Percentiles rank a stretch among this genome's conserved stretches.
phyloP scores from a whole-genome alignment of 2,113 vertebrate genomes.

The Pelvicachromis taeniatus region DNA sequence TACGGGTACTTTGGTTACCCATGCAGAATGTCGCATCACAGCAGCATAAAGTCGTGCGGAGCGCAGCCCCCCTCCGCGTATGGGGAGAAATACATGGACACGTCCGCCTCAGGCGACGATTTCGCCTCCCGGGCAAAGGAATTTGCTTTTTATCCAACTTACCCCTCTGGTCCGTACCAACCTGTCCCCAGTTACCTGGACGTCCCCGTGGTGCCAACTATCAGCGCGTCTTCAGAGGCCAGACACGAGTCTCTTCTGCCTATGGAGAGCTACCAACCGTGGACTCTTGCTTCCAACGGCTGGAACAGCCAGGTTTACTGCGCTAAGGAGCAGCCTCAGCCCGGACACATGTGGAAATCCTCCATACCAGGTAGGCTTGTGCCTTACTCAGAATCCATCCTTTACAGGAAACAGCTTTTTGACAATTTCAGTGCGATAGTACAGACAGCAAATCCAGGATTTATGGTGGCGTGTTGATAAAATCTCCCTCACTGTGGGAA shows the following conservation, averaged over 20 bases:
- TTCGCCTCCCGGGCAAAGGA: slow-evolving; percentile 94
- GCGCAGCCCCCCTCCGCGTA: slow-evolving; percentile 86
- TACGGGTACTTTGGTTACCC: slow-evolving; percentile 98
- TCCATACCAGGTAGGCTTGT: slow-evolving; percentile 83
- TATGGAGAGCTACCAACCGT: slow-evolving; percentile 96
- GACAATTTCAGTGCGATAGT: not conserved
- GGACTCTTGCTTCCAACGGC: slow-evolving; percentile 87
- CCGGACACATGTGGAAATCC: slow-evolving; percentile 94
- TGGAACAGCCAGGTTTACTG: slow-evolving; percentile 98
- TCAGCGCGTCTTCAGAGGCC: slow-evolving; percentile 86
- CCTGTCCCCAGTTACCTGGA: slow-evolving; percentile 94
- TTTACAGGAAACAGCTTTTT: not conserved
- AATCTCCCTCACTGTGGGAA: not conserved
- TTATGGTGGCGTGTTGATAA: not conserved
- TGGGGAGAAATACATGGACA: slow-evolving; percentile 95
- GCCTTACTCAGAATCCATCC: not conserved
- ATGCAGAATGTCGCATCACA: slow-evolving; percentile 91
- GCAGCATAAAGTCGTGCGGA: slow-evolving; percentile 89
- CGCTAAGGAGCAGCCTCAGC: slow-evolving; percentile 93
- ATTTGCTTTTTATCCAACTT: slow-evolving; percentile 96
- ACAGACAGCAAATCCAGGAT: not conserved
- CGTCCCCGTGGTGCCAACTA: slow-evolving; percentile 90
- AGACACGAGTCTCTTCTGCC: slow-evolving; percentile 90
- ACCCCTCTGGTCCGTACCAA: slow-evolving; percentile 91
- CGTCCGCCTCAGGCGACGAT: slow-evolving; percentile 88